Percentiles rank a stretch among this genome's conserved stretches.
These are phyloP conservation scores for Drepana arcuata DNA, from an alignment of 1,140 invertebrate species.

Conservation along the genomic window DNA sequence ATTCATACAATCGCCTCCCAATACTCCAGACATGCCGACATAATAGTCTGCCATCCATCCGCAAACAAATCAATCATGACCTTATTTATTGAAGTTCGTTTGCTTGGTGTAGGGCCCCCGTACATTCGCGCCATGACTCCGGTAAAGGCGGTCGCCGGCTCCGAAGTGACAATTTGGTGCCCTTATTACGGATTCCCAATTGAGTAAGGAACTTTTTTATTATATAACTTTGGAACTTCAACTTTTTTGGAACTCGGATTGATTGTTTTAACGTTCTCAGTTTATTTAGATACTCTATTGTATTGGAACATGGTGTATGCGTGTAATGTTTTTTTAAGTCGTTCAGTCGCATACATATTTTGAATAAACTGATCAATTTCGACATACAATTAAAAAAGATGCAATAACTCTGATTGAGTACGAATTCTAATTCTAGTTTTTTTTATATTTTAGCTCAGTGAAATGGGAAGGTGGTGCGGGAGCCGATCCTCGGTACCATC, in stretches of 20 bases:
- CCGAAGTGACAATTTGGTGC: conserved; percentile 84
- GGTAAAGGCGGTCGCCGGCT: conserved; percentile 85
- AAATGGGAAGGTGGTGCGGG: conserved; percentile 65
- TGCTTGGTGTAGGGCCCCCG: conserved; percentile 83
- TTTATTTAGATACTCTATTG: background rate
- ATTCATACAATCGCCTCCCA: no score
- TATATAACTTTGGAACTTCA: background rate
- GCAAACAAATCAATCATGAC: no score
- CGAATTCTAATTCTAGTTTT: no score
- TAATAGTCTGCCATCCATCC: no score
- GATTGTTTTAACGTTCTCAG: background rate
- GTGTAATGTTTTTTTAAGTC: no score
- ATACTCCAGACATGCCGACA: no score
- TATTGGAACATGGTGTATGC: background rate
- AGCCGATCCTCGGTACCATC: conserved; percentile 58
- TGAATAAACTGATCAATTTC: no score
- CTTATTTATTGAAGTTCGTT: no score
- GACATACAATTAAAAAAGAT: no score
- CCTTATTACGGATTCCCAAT: conserved; percentile 92
- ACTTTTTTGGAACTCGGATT: background rate
- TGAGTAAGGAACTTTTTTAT: conserved; percentile 51
- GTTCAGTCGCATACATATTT: no score
- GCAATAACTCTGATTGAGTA: no score
- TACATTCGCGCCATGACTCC: conserved; percentile 86
- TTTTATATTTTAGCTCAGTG: conserved; percentile 52